Percentiles rank a stretch among this genome's conserved stretches.
These are phyloP conservation scores for Aspidoscelis tigris DNA, from an alignment of 2,113 vertebrate species.

Conservation along the genomic window DNA sequence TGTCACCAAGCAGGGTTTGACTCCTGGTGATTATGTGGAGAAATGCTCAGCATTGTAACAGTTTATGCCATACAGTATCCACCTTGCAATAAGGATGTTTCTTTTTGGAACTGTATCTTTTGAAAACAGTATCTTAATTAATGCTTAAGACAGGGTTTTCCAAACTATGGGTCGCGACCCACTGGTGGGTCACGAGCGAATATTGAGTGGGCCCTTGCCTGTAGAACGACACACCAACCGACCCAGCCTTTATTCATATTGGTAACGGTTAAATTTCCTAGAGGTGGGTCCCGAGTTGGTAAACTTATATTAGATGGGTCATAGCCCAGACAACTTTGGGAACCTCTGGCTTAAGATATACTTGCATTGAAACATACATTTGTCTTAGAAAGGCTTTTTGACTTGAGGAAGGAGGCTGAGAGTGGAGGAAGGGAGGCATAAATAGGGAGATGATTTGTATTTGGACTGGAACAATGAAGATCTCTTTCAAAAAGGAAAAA, in stretches of 20 bases:
- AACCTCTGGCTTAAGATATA: not conserved
- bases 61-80: not conserved
- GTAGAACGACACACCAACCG: too few species aligned
- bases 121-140: too few species aligned
- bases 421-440: not conserved
- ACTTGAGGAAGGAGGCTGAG: not conserved
- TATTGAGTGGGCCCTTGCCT: too few species aligned
- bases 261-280: too few species aligned
- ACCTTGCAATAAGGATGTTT: not conserved
- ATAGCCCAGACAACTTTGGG: too few species aligned
- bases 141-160: too few species aligned
- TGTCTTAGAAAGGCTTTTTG: not conserved
- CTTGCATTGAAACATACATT: not conserved
- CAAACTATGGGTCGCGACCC: too few species aligned
- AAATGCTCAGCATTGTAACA: not conserved
- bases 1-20: not conserved
- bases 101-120: not conserved
- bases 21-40: too few species aligned
- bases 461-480: not conserved
- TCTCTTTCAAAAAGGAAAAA: not conserved
- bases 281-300: too few species aligned
- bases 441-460: not conserved
- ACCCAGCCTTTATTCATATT: too few species aligned
- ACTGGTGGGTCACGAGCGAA: too few species aligned
- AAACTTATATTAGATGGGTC: too few species aligned